phyloP scores from a whole-genome alignment of 2,888 invertebrate genomes.

The Macropis europaea region DNA sequence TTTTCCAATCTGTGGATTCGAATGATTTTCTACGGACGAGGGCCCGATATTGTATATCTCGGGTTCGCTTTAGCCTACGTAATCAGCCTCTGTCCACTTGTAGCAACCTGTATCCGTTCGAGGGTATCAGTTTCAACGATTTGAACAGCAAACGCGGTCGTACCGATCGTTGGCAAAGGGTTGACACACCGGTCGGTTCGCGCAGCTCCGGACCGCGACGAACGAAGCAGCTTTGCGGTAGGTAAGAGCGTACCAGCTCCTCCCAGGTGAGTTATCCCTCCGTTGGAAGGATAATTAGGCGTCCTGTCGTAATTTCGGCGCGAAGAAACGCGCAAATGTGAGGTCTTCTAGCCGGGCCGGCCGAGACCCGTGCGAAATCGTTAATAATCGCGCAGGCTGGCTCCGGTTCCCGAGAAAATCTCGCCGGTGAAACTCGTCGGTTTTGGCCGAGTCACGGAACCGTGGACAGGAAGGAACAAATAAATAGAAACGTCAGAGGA shows the following conservation, averaged over 20 bases:
- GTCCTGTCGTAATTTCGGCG: constrained; percentile 59
- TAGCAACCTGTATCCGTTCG: too few relatives aligned
- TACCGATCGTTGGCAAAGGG: too few relatives aligned
- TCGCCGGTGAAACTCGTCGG: too few relatives aligned
- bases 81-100: too few relatives aligned
- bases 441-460: background rate
- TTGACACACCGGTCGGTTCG: background rate
- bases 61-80: too few relatives aligned
- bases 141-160: too few relatives aligned
- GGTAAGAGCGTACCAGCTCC: constrained; percentile 49
- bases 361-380: constrained; percentile 54
- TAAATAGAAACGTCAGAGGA: background rate
- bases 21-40: too few relatives aligned
- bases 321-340: constrained; percentile 46
- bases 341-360: constrained; percentile 46
- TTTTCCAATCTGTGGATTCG: too few relatives aligned
- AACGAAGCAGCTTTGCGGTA: constrained; percentile 55
- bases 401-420: background rate
- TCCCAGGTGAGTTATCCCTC: constrained; percentile 22
- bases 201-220: constrained; percentile 17
- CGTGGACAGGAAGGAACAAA: background rate
- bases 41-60: too few relatives aligned
- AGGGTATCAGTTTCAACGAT: too few relatives aligned
- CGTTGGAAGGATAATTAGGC: constrained; percentile 57
- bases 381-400: constrained; percentile 48